Percentiles rank a stretch among this genome's conserved stretches.
These are phyloP conservation scores for Aphidius colemani DNA, from an alignment of 2,888 invertebrate species.

Conservation along the genomic window DNA sequence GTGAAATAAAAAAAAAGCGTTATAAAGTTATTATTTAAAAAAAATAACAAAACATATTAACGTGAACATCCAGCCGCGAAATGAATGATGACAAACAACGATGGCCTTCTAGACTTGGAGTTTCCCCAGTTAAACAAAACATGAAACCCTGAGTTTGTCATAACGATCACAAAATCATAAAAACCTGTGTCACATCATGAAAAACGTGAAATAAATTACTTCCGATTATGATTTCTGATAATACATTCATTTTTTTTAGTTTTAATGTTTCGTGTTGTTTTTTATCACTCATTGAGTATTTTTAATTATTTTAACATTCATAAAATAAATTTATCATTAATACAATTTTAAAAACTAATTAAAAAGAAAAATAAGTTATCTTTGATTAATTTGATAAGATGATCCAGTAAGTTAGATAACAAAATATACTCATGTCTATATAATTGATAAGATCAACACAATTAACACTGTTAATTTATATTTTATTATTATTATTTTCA, in stretches of 20 bases:
- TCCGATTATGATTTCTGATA: conserved; percentile 12
- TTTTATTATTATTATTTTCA: too few relatives aligned
- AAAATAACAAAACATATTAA: conserved; percentile 31
- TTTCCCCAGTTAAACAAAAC: conserved; percentile 11
- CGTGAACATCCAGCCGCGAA: conserved; percentile 42
- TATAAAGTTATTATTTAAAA: too few relatives aligned
- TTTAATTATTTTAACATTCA: not conserved
- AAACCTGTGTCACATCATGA: conserved; percentile 6
- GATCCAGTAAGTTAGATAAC: too few relatives aligned
- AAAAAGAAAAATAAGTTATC: too few relatives aligned
- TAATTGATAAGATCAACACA: too few relatives aligned
- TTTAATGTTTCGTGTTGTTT: conserved; percentile 12
- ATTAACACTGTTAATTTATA: too few relatives aligned
- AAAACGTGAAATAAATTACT: conserved; percentile 29
- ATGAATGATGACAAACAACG: conserved; percentile 31
- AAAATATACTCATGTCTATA: too few relatives aligned
- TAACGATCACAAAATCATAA: not conserved
- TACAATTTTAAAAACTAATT: too few relatives aligned
- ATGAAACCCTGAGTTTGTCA: not conserved
- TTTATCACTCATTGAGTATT: not conserved
- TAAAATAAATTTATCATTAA: too few relatives aligned
- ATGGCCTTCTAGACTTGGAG: conserved; percentile 33
- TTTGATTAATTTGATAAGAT: too few relatives aligned
- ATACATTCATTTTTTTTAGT: conserved; percentile 1
- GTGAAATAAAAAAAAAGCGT: too few relatives aligned